phyloP scores from a whole-genome alignment of 1,140 invertebrate genomes.

The Globodera rostochiensis region DNA sequence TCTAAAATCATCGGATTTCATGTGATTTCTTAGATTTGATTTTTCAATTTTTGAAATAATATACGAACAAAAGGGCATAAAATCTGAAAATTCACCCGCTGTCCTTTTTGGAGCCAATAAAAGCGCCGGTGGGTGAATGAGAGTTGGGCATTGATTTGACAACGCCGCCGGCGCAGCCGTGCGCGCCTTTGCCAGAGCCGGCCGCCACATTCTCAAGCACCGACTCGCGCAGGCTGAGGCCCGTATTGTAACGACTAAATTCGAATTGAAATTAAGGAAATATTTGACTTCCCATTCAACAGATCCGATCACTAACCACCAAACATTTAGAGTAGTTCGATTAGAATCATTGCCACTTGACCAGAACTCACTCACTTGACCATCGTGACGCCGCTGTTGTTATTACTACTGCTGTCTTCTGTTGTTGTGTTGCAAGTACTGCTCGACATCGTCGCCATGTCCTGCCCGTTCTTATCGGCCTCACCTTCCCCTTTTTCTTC shows the following conservation, averaged over 20 bases:
- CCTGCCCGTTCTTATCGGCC: neutral
- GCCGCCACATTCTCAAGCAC: conserved; percentile 55
- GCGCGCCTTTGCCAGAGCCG: neutral
- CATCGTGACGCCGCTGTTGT: neutral
- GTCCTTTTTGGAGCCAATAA: conserved; percentile 60
- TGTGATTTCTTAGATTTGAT: too few relatives aligned
- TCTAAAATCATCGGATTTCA: too few relatives aligned
- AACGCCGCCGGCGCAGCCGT: neutral
- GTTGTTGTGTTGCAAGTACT: conserved; percentile 24
- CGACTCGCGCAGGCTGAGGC: conserved; percentile 58
- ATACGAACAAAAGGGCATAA: too few relatives aligned
- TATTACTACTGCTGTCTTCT: neutral
- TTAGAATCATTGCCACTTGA: neutral
- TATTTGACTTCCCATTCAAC: too few relatives aligned
- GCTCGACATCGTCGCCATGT: conserved; percentile 17
- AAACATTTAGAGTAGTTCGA: too few relatives aligned
- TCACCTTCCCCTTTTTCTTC: conserved; percentile 51
- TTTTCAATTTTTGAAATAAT: too few relatives aligned
- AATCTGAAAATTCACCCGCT: conserved; percentile 52
- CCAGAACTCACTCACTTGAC: conserved; percentile 22
- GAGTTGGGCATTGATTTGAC: conserved; percentile 11
- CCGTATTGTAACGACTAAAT: conserved; percentile 46
- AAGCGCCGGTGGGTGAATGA: conserved; percentile 33
- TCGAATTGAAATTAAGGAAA: neutral
- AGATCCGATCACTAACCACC: neutral